Conservation (phyloP, 2,113 vertebrate genomes). For the Ammospiza caudacuta region DNA sequence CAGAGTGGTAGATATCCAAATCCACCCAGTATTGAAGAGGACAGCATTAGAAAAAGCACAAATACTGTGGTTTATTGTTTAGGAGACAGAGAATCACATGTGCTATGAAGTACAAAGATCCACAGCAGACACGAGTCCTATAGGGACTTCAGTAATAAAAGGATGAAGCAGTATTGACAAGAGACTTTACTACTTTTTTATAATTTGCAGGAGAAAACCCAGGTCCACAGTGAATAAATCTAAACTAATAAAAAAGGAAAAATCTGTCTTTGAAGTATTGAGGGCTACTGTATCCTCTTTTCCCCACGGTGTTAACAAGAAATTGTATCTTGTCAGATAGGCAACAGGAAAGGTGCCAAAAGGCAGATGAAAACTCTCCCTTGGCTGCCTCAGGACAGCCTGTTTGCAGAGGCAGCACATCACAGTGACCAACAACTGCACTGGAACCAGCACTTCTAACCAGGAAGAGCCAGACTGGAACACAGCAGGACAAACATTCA, state of each 20-base stretch:
- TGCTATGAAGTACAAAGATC: neutral
- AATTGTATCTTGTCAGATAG: rapidly evolving
- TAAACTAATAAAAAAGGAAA: neutral
- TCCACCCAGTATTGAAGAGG: neutral
- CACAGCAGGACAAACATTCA: neutral
- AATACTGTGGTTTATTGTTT: neutral
- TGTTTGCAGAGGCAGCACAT: neutral
- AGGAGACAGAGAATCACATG: neutral
- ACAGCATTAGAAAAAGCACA: neutral
- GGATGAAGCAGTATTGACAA: neutral
- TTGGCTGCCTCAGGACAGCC: neutral
- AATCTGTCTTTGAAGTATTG: neutral
- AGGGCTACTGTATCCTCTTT: neutral
- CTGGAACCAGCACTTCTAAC: neutral
- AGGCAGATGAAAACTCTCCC: neutral
- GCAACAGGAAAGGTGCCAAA: neutral
- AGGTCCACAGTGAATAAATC: neutral
- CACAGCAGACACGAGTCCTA: neutral
- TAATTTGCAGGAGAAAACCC: neutral
- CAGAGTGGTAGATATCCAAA: neutral
- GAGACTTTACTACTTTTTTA: neutral
- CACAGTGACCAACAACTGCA: neutral
- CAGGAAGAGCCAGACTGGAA: neutral
- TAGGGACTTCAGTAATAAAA: neutral
- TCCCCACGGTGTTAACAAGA: neutral